Evolutionary conservation across 2,888 invertebrate genomes (phyloP).

Genomic region (Ypsolopha sequella): DNA sequence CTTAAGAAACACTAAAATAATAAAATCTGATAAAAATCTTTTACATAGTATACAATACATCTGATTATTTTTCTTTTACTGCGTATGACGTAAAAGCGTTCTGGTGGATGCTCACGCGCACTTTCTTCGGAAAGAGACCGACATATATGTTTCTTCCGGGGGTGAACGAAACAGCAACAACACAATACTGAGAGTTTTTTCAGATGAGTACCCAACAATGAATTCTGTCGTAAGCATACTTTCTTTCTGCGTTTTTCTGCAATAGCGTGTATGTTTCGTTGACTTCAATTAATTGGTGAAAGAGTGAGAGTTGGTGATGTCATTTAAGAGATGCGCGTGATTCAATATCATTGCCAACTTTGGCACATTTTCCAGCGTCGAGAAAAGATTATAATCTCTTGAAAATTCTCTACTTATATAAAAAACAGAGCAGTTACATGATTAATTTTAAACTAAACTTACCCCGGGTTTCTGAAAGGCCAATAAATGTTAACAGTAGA

Average conservation of each 20-base stretch:
- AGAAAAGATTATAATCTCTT: too few species aligned
- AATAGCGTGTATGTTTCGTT: conserved; percentile 38
- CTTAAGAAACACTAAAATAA: too few species aligned
- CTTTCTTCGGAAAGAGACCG: conserved; percentile 54
- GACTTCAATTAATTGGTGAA: conserved; percentile 50
- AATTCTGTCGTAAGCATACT: conserved; percentile 40
- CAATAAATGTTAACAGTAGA: too few species aligned
- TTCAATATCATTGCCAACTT: too few species aligned
- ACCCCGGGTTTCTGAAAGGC: too few species aligned
- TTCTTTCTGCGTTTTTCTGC: conserved; percentile 47
- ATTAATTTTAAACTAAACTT: too few species aligned
- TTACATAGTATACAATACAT: not conserved
- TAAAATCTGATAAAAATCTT: too few species aligned
- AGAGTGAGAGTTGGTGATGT: conserved; percentile 47
- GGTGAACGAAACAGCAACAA: conserved; percentile 33
- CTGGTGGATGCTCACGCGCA: conserved; percentile 42
- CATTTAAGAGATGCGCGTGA: conserved; percentile 11
- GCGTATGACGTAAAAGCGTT: conserved; percentile 46
- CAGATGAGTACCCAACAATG: conserved; percentile 26
- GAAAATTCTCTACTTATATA: too few species aligned
- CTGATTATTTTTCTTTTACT: not conserved
- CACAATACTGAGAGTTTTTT: conserved; percentile 42
- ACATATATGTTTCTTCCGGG: conserved; percentile 11
- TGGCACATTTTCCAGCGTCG: too few species aligned
- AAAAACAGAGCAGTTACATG: too few species aligned